Percentiles rank a stretch among this genome's conserved stretches.
These are phyloP conservation scores for Amblyopsis hoosieri DNA, from an alignment of 2,797 vertebrate genomes.

Conservation along the genomic window DNA sequence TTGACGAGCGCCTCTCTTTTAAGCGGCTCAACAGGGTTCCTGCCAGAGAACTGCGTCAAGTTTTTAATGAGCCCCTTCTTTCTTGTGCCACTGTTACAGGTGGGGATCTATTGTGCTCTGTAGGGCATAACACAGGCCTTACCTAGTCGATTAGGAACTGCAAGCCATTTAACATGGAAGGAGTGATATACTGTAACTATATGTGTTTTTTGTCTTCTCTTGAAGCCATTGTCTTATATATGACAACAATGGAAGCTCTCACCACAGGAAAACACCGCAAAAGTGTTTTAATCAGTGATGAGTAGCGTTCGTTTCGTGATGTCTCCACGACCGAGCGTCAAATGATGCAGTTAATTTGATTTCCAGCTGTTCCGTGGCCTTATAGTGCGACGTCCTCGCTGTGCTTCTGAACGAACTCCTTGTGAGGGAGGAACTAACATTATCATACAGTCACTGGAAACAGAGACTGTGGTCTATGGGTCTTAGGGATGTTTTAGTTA, in stretches of 20 bases:
- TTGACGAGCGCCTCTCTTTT: constrained; percentile 61
- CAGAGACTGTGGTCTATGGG: constrained; percentile 25
- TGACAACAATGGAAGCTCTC: constrained; percentile 32
- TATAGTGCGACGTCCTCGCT: constrained; percentile 5
- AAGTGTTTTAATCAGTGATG: constrained; percentile 29
- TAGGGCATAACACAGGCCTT: constrained; percentile 61
- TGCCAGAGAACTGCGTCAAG: constrained; percentile 58
- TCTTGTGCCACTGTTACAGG: constrained; percentile 67
- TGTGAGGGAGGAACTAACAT: constrained; percentile 14
- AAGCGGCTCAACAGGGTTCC: constrained; percentile 71
- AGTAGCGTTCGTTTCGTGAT: constrained; percentile 21
- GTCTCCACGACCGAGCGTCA: not conserved
- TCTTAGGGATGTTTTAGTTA: constrained; percentile 24
- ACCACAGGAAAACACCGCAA: constrained; percentile 8
- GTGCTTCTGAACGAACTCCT: constrained; percentile 25
- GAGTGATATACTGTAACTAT: constrained; percentile 19
- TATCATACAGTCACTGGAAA: constrained; percentile 19
- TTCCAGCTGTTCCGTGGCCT: constrained; percentile 25
- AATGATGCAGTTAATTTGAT: constrained; percentile 11
- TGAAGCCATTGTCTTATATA: constrained; percentile 26
- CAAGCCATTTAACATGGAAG: constrained; percentile 51
- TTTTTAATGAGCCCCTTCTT: constrained; percentile 76
- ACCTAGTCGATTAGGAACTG: constrained; percentile 68
- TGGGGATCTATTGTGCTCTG: constrained; percentile 65
- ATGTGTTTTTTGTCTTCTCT: constrained; percentile 12